These are phyloP conservation scores for Psylliodes chrysocephalus DNA, from an alignment of 2,888 invertebrate genomes.

Conservation along the genomic window DNA sequence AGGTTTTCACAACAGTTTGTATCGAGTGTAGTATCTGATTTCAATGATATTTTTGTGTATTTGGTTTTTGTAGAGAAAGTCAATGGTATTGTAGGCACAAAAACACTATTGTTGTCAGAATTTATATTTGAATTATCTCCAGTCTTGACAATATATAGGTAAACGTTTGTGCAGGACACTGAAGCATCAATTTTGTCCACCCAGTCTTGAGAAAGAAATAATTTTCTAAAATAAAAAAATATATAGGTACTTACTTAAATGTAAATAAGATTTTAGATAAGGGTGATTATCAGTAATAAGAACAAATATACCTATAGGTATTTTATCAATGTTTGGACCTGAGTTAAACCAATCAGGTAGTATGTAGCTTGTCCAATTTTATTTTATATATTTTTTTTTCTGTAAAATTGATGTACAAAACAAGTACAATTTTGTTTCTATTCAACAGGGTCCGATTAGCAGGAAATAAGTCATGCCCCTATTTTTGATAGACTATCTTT, in stretches of 20 bases:
- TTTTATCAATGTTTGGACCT: too few species aligned
- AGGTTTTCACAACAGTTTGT: constrained; percentile 57
- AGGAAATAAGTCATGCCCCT: too few species aligned
- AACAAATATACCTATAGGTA: too few species aligned
- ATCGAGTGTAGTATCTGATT: constrained; percentile 43
- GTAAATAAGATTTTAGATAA: too few species aligned
- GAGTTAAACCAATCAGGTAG: too few species aligned
- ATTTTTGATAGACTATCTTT: too few species aligned
- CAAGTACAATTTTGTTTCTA: too few species aligned
- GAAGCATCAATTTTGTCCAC: constrained; percentile 50
- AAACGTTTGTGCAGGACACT: constrained; percentile 52
- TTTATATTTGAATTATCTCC: constrained; percentile 1
- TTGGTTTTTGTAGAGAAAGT: constrained; percentile 49
- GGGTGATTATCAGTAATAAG: too few species aligned
- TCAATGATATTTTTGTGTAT: constrained; percentile 53
- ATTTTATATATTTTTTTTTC: too few species aligned
- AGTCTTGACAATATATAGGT: constrained; percentile 49
- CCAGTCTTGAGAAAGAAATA: constrained; percentile 55
- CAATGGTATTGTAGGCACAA: constrained; percentile 57
- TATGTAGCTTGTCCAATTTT: too few species aligned
- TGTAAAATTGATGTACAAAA: too few species aligned
- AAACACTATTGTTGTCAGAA: constrained; percentile 55
- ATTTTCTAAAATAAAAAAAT: constrained; percentile 47
- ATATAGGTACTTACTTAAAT: constrained; percentile 13
- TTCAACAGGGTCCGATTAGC: too few species aligned